These are phyloP conservation scores for Hemibagrus guttatus DNA, from an alignment of 2,797 vertebrate species.

Conservation along the genomic window DNA sequence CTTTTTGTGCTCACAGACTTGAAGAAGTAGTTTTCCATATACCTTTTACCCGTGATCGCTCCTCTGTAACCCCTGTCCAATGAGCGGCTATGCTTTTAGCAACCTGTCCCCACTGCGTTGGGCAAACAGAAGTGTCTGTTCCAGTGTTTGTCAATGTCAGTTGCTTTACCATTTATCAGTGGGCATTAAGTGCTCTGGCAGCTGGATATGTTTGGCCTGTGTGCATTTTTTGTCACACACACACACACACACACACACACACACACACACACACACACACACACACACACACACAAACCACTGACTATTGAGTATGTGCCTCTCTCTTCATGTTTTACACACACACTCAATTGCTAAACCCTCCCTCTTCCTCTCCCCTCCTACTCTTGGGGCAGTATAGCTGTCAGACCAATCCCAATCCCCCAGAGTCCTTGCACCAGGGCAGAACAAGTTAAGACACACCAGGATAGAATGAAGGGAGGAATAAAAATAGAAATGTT, in stretches of 20 bases:
- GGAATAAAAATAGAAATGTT: slow-evolving; percentile 65
- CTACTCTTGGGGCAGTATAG: slow-evolving; percentile 55
- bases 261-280: not conserved
- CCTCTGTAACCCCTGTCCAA: slow-evolving; percentile 74
- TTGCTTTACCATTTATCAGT: slow-evolving; percentile 82
- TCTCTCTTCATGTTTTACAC: slow-evolving; percentile 11
- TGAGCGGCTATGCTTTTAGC: slow-evolving; percentile 79
- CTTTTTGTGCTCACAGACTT: slow-evolving; percentile 58
- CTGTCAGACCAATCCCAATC: slow-evolving; percentile 60
- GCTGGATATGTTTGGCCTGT: slow-evolving; percentile 68
- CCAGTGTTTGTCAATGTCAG: slow-evolving; percentile 77
- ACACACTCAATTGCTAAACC: slow-evolving; percentile 24
- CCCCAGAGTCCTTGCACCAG: slow-evolving; percentile 50
- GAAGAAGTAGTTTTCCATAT: slow-evolving; percentile 69
- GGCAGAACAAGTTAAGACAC: slow-evolving; percentile 67
- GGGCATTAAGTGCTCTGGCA: slow-evolving; percentile 71
- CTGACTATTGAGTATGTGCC: not conserved
- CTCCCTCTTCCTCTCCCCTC: slow-evolving; percentile 29
- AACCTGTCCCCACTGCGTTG: slow-evolving; percentile 68
- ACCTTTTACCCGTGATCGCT: slow-evolving; percentile 56
- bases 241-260: slow-evolving; percentile 15
- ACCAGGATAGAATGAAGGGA: slow-evolving; percentile 63
- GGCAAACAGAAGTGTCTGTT: slow-evolving; percentile 77
- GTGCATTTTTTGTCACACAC: slow-evolving; percentile 44
- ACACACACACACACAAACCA: slow-evolving; percentile 8